Conservation (phyloP, 2,888 invertebrate genomes). For the Magallana nippona region DNA sequence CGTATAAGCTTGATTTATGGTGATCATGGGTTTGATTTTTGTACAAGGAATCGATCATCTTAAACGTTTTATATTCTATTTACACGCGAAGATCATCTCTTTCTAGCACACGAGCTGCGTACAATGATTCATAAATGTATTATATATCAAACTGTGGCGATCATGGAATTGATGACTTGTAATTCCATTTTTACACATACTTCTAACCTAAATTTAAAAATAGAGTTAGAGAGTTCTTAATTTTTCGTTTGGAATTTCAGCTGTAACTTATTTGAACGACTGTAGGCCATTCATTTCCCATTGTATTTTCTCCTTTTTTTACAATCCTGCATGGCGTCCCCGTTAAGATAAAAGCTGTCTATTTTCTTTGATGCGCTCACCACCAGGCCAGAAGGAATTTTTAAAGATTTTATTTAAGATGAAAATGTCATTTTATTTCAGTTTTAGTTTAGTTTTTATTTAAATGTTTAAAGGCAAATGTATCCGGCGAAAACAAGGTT, state of each 20-base stretch:
- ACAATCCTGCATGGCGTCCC: too few species aligned
- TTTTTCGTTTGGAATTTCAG: too few species aligned
- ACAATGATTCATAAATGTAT: conserved; percentile 9
- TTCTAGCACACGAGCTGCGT: neutral
- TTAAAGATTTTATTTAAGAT: neutral
- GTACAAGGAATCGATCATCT: neutral
- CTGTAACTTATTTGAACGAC: too few species aligned
- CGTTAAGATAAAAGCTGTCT: neutral
- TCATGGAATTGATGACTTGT: neutral
- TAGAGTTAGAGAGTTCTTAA: too few species aligned
- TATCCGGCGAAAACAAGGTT: too few species aligned
- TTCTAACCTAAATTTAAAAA: neutral
- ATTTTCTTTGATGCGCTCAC: neutral
- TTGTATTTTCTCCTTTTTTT: too few species aligned
- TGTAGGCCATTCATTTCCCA: too few species aligned
- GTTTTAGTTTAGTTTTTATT: neutral
- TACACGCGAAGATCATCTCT: neutral
- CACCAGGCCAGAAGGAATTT: conserved; percentile 2
- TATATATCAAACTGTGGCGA: neutral
- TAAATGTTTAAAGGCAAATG: neutral
- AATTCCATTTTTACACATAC: conserved; percentile 5
- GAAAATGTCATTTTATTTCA: neutral
- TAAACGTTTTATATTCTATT: neutral
- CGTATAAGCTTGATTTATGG: neutral
- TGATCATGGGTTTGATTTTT: neutral